Evolutionary conservation across 2,888 invertebrate genomes (phyloP), one percentile per base, ranked within the genome.

Genomic region (Drosophila cognata): DNA sequence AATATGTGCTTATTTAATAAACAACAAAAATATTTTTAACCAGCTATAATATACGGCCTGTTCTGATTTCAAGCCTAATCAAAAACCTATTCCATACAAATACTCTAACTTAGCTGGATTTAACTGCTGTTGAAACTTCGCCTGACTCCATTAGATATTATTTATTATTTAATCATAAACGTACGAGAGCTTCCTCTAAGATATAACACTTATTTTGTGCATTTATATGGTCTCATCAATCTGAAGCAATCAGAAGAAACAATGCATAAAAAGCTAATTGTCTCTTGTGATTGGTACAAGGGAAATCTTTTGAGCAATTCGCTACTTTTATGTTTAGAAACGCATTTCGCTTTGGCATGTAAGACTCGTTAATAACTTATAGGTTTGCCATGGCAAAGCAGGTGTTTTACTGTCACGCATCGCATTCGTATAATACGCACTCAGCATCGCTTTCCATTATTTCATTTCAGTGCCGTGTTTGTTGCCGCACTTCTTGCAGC

Each of bases 351-450:
- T 51, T 50, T 61, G 48, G 48, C 35, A 61, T 72, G 48, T 38
- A 53, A 64, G 79, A n/a, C 62, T 62, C 53, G 69, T 85, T 88
- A 88, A 90, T 88, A 88, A 75, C 71, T 73, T 83, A 82, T 79
- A 65, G 69, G 71, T 52, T 66, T 53, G 55, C 18, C 52, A 35
- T 33, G 51, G 63, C 18, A 62, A 48, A 62, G 63, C 57, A 68
- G 66, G 67, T 84, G 83, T 48, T 60, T 62, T 25, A 62, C 55
- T 67, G 79, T 68, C 84, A 81, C 70, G 66, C 68, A 69, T 68
- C 48, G 33, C 55, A 52, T 25, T 31, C 53, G 10, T 33, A 43
- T 43, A 43, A 29, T 64, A 64, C 56, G 64, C 48, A 41, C 59
- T 29, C 56, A 56, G 41, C 48, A 63, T 62, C 31, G 59, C 36